Conservation (phyloP, 1,140 invertebrate genomes). For the Bombus breviceps region DNA sequence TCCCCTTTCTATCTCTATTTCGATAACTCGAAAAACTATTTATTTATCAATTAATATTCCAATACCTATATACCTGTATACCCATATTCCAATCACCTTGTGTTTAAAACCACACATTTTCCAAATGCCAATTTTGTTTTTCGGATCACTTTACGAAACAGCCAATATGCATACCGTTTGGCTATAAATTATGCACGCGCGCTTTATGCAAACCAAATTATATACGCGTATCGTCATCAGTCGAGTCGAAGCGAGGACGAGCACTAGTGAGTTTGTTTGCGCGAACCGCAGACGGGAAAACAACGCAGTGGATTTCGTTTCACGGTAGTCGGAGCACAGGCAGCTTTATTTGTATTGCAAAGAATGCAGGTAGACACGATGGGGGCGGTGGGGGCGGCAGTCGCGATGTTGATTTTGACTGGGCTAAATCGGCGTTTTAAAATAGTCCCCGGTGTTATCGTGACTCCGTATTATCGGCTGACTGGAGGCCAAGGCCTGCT, state of each 20-base stretch:
- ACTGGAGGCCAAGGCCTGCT: slow-evolving; percentile 65
- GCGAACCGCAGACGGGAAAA: slow-evolving; percentile 9
- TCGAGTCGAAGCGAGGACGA: background rate
- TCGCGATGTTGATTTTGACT: slow-evolving; percentile 50
- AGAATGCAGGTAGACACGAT: slow-evolving; percentile 18
- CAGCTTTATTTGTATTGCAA: background rate
- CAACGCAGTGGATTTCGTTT: slow-evolving; percentile 7
- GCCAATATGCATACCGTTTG: background rate
- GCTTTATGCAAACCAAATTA: slow-evolving; percentile 13
- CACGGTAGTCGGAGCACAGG: background rate
- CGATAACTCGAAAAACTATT: too few species aligned
- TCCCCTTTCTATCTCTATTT: too few species aligned
- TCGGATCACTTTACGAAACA: background rate
- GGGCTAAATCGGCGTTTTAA: slow-evolving; percentile 62
- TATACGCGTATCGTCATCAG: too few species aligned
- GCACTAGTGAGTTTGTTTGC: background rate
- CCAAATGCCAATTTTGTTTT: background rate
- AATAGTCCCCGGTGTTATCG: slow-evolving; percentile 62
- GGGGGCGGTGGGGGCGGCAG: background rate
- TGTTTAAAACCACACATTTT: too few species aligned
- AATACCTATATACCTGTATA: too few species aligned
- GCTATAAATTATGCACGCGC: background rate
- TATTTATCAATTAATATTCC: too few species aligned
- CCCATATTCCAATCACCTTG: too few species aligned
- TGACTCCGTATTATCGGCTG: slow-evolving; percentile 55